Conservation (phyloP, 2,797 vertebrate species). For the Sebastes paucispinis region DNA sequence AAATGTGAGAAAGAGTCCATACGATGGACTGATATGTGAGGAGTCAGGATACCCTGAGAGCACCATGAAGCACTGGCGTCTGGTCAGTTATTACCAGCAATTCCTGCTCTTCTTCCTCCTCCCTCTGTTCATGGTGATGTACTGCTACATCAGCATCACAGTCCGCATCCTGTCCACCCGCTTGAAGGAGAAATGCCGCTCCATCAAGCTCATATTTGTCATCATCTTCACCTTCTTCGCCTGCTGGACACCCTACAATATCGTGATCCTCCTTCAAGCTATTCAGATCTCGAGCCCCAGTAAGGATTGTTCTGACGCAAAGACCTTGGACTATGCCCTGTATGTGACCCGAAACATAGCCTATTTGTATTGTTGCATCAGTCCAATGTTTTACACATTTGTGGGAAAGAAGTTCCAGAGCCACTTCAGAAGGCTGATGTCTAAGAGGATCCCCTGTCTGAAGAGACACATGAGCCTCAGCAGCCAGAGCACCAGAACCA, state of each 20-base stretch:
- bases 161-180: constrained; percentile 77
- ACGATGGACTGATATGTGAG: constrained; percentile 64
- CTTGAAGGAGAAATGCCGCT: constrained; percentile 79
- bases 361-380: constrained; percentile 84
- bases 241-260: constrained; percentile 86
- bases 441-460: constrained; percentile 71
- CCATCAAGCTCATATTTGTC: constrained; percentile 83
- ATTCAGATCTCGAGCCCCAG: constrained; percentile 22
- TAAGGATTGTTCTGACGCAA: fast-evolving
- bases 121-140: constrained; percentile 78
- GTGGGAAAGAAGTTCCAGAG: constrained; percentile 85
- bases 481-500: constrained; percentile 73
- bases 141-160: constrained; percentile 82
- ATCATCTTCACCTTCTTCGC: constrained; percentile 82
- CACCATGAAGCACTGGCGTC: constrained; percentile 69
- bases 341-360: constrained; percentile 82
- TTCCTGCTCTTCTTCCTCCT: constrained; percentile 82
- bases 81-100: constrained; percentile 80
- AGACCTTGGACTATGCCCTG: constrained; percentile 69
- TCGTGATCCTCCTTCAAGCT: constrained; percentile 75
- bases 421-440: constrained; percentile 75
- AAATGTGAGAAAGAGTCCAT: not conserved
- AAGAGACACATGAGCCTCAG: constrained; percentile 58
- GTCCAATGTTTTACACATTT: constrained; percentile 86
- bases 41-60: constrained; percentile 56